These are phyloP conservation scores for Medauroidea extradentata DNA, from an alignment of 1,140 invertebrate species.

Conservation along the genomic window DNA sequence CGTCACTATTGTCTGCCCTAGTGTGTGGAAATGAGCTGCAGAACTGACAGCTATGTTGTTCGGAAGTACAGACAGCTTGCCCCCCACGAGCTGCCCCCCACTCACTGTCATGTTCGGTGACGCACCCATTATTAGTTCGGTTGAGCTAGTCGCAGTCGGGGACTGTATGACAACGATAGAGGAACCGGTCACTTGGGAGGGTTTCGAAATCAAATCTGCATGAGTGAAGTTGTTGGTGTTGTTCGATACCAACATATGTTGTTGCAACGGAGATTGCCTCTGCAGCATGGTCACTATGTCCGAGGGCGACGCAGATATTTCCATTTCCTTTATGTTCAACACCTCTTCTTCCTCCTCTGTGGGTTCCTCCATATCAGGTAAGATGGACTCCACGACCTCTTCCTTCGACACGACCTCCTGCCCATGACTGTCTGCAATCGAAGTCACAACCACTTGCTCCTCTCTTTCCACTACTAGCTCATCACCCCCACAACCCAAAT, in stretches of 20 bases:
- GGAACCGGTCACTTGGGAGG: background rate
- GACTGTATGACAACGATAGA: conserved; percentile 16
- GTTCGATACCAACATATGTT: too few relatives aligned
- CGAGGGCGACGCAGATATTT: background rate
- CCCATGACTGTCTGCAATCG: conserved; percentile 11
- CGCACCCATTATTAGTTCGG: background rate
- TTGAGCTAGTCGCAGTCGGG: conserved; percentile 1
- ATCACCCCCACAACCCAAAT: conserved; percentile 45
- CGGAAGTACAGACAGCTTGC: conserved; percentile 4
- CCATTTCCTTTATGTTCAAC: conserved; percentile 1
- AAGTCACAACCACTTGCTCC: conserved; percentile 27
- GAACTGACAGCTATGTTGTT: conserved; percentile 22
- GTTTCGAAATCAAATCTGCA: background rate
- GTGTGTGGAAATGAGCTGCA: conserved; percentile 40
- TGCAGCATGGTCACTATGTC: background rate
- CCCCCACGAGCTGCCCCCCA: conserved; percentile 7
- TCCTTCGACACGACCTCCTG: conserved; percentile 26
- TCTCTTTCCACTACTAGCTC: conserved; percentile 34
- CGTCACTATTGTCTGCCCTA: conserved; percentile 44
- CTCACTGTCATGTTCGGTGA: conserved; percentile 10
- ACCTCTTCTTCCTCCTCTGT: background rate
- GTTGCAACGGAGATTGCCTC: too few relatives aligned
- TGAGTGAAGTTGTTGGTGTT: too few relatives aligned
- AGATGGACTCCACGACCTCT: conserved; percentile 24
- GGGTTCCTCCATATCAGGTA: conserved; percentile 8